A percentile compares a stretch with the other conserved stretches of the same genome.
phyloP scores from a whole-genome alignment of 2,888 invertebrate genomes.

The Lucinisca nassula region DNA sequence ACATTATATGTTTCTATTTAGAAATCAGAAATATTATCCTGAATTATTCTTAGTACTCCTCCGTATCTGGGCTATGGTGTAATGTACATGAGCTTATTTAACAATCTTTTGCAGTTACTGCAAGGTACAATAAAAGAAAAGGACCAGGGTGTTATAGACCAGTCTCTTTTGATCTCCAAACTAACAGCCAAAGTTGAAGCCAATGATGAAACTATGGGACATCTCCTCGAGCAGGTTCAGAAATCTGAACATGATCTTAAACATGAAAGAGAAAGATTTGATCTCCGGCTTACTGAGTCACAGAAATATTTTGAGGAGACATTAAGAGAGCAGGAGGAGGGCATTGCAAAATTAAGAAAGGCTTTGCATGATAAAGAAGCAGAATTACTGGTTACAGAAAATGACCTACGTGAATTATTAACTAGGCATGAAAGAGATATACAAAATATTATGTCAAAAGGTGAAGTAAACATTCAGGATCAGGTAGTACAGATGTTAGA shows the following conservation, averaged over 20 bases:
- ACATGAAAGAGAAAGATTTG: constrained; percentile 79
- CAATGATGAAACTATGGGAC: constrained; percentile 79
- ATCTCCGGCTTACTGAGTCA: constrained; percentile 80
- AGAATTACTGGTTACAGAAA: constrained; percentile 79
- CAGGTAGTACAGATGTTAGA: constrained; percentile 84
- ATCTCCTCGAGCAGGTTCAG: constrained; percentile 79
- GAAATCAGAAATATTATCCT: no score
- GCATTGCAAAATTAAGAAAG: constrained; percentile 74
- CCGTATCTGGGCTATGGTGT: not conserved
- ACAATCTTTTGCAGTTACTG: constrained; percentile 84
- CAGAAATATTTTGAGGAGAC: constrained; percentile 85
- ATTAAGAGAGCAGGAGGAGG: constrained; percentile 81
- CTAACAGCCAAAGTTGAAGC: constrained; percentile 83
- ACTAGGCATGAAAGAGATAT: constrained; percentile 83
- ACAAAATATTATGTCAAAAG: constrained; percentile 81
- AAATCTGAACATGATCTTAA: constrained; percentile 81
- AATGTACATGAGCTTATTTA: not conserved
- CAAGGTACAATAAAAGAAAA: constrained; percentile 83
- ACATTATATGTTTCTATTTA: no score
- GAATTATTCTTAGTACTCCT: no score
- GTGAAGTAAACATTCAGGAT: constrained; percentile 83
- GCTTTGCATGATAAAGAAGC: constrained; percentile 77
- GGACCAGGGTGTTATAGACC: constrained; percentile 80
- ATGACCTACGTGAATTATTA: constrained; percentile 81
- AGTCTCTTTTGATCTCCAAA: constrained; percentile 79